Conservation (phyloP, 1,140 invertebrate genomes). For the Drosophila ambigua region DNA sequence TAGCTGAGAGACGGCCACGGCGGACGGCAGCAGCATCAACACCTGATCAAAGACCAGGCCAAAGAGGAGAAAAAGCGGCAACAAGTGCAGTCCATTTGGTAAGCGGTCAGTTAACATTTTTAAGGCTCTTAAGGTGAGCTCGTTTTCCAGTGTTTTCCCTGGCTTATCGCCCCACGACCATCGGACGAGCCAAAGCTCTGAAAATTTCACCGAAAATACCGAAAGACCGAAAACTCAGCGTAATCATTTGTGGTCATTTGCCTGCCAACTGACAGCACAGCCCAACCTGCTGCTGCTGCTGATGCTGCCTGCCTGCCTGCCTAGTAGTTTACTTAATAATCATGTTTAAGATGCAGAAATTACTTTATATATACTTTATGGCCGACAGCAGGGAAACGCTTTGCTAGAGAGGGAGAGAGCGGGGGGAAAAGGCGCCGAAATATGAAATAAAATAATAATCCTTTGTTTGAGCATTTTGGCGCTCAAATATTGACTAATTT, state of each 20-base stretch:
- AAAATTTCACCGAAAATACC: slow-evolving; percentile 60
- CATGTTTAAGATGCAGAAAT: slow-evolving; percentile 76
- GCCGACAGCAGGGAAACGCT: slow-evolving; percentile 45
- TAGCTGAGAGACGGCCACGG: slow-evolving; percentile 8
- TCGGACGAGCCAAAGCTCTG: not conserved
- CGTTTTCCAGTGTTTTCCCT: slow-evolving; percentile 63
- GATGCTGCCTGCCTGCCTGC: slow-evolving; percentile 19
- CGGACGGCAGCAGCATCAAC: slow-evolving; percentile 56
- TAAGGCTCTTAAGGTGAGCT: slow-evolving; percentile 60
- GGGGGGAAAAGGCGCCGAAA: slow-evolving; percentile 28
- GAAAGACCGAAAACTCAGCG: slow-evolving; percentile 37
- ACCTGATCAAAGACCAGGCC: slow-evolving; percentile 62
- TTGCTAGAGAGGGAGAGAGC: not conserved
- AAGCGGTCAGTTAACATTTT: slow-evolving; percentile 52
- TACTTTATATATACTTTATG: slow-evolving; percentile 71
- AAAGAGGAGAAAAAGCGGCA: slow-evolving; percentile 37
- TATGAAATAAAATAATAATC: slow-evolving; percentile 76
- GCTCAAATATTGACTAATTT: slow-evolving; percentile 82
- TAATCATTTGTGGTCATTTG: slow-evolving; percentile 77
- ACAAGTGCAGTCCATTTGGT: slow-evolving; percentile 67
- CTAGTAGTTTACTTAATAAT: slow-evolving; percentile 72
- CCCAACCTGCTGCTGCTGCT: slow-evolving; percentile 1
- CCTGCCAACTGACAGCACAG: slow-evolving; percentile 49
- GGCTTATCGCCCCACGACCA: slow-evolving; percentile 30
- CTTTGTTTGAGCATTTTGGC: slow-evolving; percentile 68